These are phyloP conservation scores for Eucidaris tribuloides DNA, from an alignment of 35 echinoderm and acorn worm species.

Conservation along the genomic window DNA sequence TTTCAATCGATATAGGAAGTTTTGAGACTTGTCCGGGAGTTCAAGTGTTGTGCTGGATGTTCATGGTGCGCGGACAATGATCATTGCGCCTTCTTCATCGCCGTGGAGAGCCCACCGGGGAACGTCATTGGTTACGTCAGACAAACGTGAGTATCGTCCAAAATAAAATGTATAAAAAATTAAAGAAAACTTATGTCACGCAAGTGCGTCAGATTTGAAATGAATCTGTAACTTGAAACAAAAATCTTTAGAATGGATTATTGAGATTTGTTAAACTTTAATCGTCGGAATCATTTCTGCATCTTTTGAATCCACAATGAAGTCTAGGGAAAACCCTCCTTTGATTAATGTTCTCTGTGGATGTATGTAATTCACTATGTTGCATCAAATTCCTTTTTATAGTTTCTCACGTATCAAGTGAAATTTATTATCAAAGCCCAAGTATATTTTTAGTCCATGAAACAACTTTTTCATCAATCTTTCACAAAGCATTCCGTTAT, in stretches of 20 bases:
- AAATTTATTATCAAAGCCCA: too few species aligned
- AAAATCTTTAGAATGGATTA: neutral
- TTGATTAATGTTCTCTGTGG: too few species aligned
- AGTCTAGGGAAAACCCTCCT: too few species aligned
- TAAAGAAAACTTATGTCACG: neutral
- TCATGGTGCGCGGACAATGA: conserved; percentile 75
- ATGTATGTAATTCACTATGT: too few species aligned
- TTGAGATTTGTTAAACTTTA: neutral
- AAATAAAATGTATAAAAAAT: neutral
- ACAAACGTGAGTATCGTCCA: conserved; percentile 58
- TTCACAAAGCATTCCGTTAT: too few species aligned
- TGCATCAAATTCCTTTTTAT: too few species aligned
- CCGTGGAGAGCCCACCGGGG: conserved; percentile 66
- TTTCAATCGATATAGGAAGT: conserved; percentile 52
- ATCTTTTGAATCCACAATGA: neutral
- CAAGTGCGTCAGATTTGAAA: neutral
- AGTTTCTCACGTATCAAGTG: too few species aligned
- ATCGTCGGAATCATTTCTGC: neutral
- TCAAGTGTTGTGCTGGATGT: conserved; percentile 79
- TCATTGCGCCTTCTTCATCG: conserved; percentile 50
- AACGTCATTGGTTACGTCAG: conserved; percentile 68
- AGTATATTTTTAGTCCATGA: too few species aligned
- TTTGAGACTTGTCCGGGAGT: conserved; percentile 62
- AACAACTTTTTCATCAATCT: too few species aligned
- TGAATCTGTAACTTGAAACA: neutral